A percentile compares a stretch with the other conserved stretches of the same genome.
Evolutionary conservation across 2,797 vertebrate species (phyloP).

Genomic region (Apogon hyalosoma): DNA sequence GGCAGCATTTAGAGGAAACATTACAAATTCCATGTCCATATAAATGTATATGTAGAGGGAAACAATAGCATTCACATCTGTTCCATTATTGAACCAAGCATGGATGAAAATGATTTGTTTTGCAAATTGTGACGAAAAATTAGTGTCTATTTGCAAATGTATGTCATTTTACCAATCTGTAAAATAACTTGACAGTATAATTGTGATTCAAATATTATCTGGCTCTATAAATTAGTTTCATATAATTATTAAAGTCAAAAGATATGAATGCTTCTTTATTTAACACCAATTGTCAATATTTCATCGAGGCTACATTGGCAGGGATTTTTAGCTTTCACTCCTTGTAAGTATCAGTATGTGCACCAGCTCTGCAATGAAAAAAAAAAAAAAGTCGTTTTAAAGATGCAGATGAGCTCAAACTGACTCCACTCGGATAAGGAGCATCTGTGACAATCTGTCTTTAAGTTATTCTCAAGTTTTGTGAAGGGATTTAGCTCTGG

Average conservation of each 20-base stretch:
- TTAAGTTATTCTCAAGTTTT: conserved; percentile 59
- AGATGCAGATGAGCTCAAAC: conserved; percentile 58
- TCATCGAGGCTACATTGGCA: not conserved
- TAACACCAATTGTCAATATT: not conserved
- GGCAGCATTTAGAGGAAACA: conserved; percentile 60
- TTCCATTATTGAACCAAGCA: conserved; percentile 41
- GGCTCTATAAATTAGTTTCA: too few species aligned
- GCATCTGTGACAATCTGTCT: conserved; percentile 52
- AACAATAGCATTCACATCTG: conserved; percentile 44
- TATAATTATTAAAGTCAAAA: too few species aligned
- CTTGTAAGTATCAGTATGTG: conserved; percentile 7
- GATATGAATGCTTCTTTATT: not conserved
- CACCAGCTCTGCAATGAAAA: conserved; percentile 6
- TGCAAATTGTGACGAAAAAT: conserved; percentile 35
- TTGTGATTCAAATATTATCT: not conserved
- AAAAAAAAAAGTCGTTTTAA: not conserved
- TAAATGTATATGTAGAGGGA: conserved; percentile 49
- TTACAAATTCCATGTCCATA: conserved; percentile 45
- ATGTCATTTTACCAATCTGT: conserved; percentile 10
- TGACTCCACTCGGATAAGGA: conserved; percentile 37
- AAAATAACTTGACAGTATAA: not conserved
- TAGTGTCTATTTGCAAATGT: conserved; percentile 10
- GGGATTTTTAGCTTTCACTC: conserved; percentile 6
- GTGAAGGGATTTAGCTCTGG: conserved; percentile 48
- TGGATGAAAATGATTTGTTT: conserved; percentile 30